These are phyloP conservation scores for Rhinolophus ferrumequinum DNA, from an alignment of 2,113 vertebrate genomes.

Conservation along the genomic window DNA sequence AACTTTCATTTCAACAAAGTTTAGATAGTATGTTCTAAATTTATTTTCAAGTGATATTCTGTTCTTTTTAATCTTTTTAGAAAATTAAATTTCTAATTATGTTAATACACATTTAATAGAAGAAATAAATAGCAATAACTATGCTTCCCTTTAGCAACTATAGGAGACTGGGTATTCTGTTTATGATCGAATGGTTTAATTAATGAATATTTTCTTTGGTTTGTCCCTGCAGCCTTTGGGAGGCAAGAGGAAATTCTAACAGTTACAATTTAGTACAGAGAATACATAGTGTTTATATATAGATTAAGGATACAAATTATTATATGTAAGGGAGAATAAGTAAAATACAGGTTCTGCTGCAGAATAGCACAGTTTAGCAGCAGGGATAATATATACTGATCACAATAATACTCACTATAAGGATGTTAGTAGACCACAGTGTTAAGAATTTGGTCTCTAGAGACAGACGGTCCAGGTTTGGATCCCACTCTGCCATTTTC, in stretches of 20 bases:
- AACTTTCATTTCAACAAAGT: background rate
- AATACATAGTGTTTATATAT: background rate
- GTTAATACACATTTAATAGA: background rate
- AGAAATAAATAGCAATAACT: background rate
- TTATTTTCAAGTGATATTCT: conserved; percentile 1
- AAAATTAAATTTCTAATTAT: conserved; percentile 26
- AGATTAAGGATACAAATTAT: background rate
- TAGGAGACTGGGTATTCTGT: background rate
- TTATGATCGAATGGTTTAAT: background rate
- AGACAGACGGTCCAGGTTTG: background rate
- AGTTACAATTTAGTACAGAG: background rate
- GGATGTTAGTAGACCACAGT: background rate
- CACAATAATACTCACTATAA: background rate
- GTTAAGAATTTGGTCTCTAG: background rate
- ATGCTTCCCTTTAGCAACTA: background rate
- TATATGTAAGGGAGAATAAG: background rate
- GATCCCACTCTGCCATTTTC: background rate
- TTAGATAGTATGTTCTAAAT: background rate
- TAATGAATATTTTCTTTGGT: conserved; percentile 5
- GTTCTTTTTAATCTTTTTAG: background rate
- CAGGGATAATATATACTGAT: background rate
- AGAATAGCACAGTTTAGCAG: background rate
- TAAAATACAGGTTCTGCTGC: background rate
- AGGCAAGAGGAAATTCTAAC: background rate
- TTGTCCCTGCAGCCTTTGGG: background rate